These are phyloP conservation scores for Numida meleagris DNA, from an alignment of 2,113 vertebrate genomes.

Conservation along the genomic window DNA sequence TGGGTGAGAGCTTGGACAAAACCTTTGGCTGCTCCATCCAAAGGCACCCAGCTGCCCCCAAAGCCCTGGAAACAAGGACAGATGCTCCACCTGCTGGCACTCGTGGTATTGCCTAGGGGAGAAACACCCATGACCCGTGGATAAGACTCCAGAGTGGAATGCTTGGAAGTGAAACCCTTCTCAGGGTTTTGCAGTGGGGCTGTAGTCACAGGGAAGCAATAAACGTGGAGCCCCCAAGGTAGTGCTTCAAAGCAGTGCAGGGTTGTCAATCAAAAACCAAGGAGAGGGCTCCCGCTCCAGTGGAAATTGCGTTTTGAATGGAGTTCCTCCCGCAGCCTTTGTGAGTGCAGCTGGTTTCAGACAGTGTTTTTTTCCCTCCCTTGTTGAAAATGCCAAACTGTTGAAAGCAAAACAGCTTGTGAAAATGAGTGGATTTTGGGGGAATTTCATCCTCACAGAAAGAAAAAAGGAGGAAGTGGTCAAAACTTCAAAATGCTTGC, in stretches of 20 bases:
- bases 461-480: conserved; percentile 63
- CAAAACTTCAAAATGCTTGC: conserved; percentile 67
- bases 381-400: conserved; percentile 55
- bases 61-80: background rate
- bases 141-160: background rate
- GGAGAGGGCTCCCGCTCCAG: background rate
- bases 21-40: background rate
- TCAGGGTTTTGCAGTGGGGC: background rate
- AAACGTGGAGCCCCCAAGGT: background rate
- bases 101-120: background rate
- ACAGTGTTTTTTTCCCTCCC: background rate
- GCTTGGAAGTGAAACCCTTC: background rate
- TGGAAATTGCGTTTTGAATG: conserved; percentile 41
- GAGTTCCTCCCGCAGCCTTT: conserved; percentile 35
- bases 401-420: conserved; percentile 68
- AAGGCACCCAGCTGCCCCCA: background rate
- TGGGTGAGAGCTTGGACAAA: background rate
- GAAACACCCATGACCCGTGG: background rate
- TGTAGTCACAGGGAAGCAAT: conserved; percentile 27
- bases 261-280: conserved; percentile 24
- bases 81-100: background rate
- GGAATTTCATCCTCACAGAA: conserved; percentile 55
- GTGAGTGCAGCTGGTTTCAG: conserved; percentile 68
- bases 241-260: conserved; percentile 36
- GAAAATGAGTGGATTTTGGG: conserved; percentile 45